Conservation (phyloP, 2,888 invertebrate species). For the Pandemis corylana region DNA sequence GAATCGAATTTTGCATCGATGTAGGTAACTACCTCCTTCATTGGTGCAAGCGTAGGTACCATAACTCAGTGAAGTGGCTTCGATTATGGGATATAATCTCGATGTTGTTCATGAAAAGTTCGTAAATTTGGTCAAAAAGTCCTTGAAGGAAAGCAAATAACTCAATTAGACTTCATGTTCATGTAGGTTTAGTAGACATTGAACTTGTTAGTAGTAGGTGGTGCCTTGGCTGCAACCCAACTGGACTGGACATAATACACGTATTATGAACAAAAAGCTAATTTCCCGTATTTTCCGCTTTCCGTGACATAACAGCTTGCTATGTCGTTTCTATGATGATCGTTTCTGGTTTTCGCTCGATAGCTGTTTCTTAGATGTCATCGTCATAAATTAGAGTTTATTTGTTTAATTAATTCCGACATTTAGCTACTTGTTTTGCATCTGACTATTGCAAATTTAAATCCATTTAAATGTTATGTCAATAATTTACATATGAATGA, state of each 20-base stretch:
- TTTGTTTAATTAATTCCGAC: slow-evolving; percentile 12
- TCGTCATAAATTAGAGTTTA: slow-evolving; percentile 12
- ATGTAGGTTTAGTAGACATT: slow-evolving; percentile 32
- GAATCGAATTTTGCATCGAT: slow-evolving; percentile 24
- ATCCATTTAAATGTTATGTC: slow-evolving; percentile 25
- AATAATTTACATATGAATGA: slow-evolving; percentile 25
- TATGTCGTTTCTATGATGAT: background rate
- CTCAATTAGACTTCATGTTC: slow-evolving; percentile 4
- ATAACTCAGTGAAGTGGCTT: background rate
- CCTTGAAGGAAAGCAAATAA: background rate
- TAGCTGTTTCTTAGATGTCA: slow-evolving; percentile 10
- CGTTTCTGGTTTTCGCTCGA: slow-evolving; percentile 18
- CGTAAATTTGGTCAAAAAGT: background rate
- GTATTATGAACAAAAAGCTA: slow-evolving; percentile 36
- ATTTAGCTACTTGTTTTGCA: slow-evolving; percentile 21
- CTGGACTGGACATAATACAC: slow-evolving; percentile 31
- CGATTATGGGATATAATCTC: background rate
- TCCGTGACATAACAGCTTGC: slow-evolving; percentile 30
- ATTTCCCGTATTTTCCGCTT: slow-evolving; percentile 19
- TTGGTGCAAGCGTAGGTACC: background rate
- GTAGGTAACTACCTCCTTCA: background rate
- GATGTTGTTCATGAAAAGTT: background rate
- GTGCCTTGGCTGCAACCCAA: slow-evolving; percentile 38
- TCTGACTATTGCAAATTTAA: slow-evolving; percentile 31
- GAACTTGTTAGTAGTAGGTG: slow-evolving; percentile 37